Evolutionary conservation across 1,140 invertebrate species (phyloP), one percentile per base, ranked within the genome.

Genomic region (Drosophila sp.): DNA sequence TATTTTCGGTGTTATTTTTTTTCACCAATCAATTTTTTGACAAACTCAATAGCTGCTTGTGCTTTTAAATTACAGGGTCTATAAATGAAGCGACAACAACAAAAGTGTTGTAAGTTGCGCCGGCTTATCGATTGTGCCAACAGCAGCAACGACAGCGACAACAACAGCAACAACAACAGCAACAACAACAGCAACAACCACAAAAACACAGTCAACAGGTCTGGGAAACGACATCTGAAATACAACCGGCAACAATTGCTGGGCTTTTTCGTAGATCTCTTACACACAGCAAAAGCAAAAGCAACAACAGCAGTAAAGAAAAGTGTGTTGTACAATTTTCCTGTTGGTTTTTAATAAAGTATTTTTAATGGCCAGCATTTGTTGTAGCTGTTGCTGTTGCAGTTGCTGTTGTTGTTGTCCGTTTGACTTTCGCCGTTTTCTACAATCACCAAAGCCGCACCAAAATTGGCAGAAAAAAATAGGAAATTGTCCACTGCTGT

Each of bases 401-500:
- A 16, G 50, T 63, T 50, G 65, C 32, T 57, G 38, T 9, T 57
- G 53, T 13, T 27, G 61, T 64, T 56, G 61, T 32, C 21, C 46
- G 56, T 56, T 48, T 58, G 79, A 89, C 83, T 87, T 87, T 87
- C 83, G 73, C 73, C 67, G 48, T 70, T 57, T 62, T 29, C 50
- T 46, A 54, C 65, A 70, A 59, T 59, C 53, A 65, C 82, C 75
- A 72, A 78, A 87, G 65, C 86, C 73, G 67, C 82, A 78, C 75
- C 82, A 86, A 89, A 89, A 87, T 59, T 65, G 80, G 70, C 66
- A 21, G 21, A 21, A 43, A 64, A 70, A 75, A 58, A 64, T n/a
- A 53, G 83, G 76, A 89, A 89, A 89, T 80, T 89, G 83, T 89
- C 51, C 78, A 87, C 79, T 70, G 73, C 27, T 65, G 40, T 34